Evolutionary conservation across 2,888 invertebrate genomes (phyloP).

Genomic region (Thecophora atra): DNA sequence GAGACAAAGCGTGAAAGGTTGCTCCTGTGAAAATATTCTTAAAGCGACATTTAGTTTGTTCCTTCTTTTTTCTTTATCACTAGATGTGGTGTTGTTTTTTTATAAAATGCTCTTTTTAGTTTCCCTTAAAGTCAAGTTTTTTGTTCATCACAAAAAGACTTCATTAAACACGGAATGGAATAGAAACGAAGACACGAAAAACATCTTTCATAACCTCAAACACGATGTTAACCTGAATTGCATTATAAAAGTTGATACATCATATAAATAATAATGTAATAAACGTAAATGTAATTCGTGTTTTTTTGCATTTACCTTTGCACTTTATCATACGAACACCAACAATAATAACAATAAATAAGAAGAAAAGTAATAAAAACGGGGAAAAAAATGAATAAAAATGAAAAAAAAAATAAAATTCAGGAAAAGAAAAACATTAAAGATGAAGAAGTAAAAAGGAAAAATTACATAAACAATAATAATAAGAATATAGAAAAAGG

Average conservation of each 20-base stretch:
- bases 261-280: not conserved
- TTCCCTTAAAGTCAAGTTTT: too few species aligned
- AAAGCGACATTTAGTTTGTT: too few species aligned
- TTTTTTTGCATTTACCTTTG: not conserved
- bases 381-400: conserved; percentile 14
- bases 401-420: not conserved
- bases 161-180: not conserved
- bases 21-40: too few species aligned
- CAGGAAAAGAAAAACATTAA: not conserved
- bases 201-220: not conserved
- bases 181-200: not conserved
- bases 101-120: too few species aligned
- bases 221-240: not conserved
- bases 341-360: not conserved
- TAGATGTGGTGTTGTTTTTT: too few species aligned
- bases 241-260: not conserved
- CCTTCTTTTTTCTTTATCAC: too few species aligned
- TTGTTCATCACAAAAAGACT: not conserved
- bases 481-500: conserved; percentile 13
- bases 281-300: not conserved
- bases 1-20: too few species aligned
- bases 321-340: not conserved
- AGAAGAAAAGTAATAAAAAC: conserved; percentile 1
- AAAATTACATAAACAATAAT: not conserved
- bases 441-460: conserved; percentile 4